Evolutionary conservation across 2,888 invertebrate species (phyloP).

Genomic region (Autographa gamma): DNA sequence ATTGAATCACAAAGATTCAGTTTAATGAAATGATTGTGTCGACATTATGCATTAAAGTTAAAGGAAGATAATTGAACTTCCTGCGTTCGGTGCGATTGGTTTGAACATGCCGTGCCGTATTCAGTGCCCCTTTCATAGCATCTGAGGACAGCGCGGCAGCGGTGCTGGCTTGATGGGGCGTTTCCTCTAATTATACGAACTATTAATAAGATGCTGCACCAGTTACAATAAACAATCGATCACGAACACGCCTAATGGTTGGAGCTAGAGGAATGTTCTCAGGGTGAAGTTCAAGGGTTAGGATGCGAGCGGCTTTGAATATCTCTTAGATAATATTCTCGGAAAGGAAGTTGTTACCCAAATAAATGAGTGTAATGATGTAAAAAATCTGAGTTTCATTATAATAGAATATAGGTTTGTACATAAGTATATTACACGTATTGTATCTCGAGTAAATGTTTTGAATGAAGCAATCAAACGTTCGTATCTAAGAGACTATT

Average conservation of each 20-base stretch:
- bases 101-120: slow-evolving; percentile 71
- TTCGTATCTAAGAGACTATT: slow-evolving; percentile 52
- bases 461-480: neutral
- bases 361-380: neutral
- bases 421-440: neutral
- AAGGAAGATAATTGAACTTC: slow-evolving; percentile 88
- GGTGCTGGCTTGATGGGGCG: slow-evolving; percentile 81
- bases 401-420: neutral
- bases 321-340: neutral
- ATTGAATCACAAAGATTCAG: slow-evolving; percentile 83
- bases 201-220: slow-evolving; percentile 82
- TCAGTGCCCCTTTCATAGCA: slow-evolving; percentile 81
- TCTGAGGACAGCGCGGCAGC: slow-evolving; percentile 73
- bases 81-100: slow-evolving; percentile 82
- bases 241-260: slow-evolving; percentile 73
- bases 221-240: slow-evolving; percentile 78
- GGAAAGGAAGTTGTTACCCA: neutral
- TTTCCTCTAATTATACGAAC: slow-evolving; percentile 87
- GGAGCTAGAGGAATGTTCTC: slow-evolving; percentile 61
- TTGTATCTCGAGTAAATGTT: neutral
- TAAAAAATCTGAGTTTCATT: neutral
- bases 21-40: slow-evolving; percentile 88
- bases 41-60: slow-evolving; percentile 85
- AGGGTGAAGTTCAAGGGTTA: slow-evolving; percentile 58
- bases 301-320: slow-evolving; percentile 16